Percentiles rank a stretch among this genome's conserved stretches.
phyloP scores from a whole-genome alignment of 2,888 invertebrate genomes.

The Alentia gelatinosa region DNA sequence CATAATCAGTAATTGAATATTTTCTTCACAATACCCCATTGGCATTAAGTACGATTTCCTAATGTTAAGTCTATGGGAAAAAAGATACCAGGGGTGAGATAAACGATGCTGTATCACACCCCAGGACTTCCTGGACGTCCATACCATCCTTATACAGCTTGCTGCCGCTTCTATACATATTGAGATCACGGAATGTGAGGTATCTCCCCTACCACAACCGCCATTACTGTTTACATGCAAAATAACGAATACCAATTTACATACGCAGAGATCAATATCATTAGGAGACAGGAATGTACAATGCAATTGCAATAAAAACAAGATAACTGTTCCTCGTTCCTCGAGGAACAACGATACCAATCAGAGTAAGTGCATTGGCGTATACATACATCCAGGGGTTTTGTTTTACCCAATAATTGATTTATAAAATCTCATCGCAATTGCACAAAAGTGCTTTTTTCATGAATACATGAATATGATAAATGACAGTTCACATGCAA shows the following conservation, averaged over 20 bases:
- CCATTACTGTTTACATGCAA: neutral
- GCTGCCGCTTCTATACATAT: neutral
- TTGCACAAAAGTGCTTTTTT: neutral
- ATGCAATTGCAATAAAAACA: neutral
- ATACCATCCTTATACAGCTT: no score
- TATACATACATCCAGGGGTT: neutral
- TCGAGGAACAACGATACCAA: neutral
- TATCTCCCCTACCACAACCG: neutral
- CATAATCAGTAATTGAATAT: no score
- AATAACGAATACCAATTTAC: neutral
- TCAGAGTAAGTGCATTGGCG: neutral
- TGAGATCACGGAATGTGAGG: neutral
- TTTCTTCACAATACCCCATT: no score
- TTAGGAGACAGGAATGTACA: neutral
- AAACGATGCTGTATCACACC: no score
- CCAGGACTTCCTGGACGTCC: no score
- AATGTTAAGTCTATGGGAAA: no score
- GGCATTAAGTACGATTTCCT: no score
- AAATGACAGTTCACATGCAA: neutral
- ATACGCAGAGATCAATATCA: neutral
- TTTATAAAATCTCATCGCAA: neutral
- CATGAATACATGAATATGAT: neutral
- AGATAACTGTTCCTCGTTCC: neutral
- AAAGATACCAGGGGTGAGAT: no score
- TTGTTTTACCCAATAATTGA: neutral